These are phyloP conservation scores for Euborellia annulipes DNA, from an alignment of 1,140 invertebrate species.

Conservation along the genomic window DNA sequence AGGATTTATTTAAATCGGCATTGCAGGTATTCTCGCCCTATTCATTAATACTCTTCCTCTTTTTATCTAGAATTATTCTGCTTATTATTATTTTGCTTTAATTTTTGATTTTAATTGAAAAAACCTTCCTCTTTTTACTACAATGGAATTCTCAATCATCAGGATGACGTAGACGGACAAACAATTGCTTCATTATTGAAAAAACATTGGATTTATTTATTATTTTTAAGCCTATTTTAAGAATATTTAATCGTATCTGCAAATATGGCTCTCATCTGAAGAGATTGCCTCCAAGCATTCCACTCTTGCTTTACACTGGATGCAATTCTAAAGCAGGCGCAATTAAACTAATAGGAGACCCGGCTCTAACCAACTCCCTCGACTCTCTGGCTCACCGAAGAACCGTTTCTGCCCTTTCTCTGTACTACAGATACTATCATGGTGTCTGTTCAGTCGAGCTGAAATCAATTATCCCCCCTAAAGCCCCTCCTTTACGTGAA, in stretches of 20 bases:
- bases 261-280: no score
- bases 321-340: neutral
- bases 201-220: conserved; percentile 10
- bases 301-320: neutral
- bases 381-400: no score
- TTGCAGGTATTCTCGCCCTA: conserved; percentile 41
- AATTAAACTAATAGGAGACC: neutral
- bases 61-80: neutral
- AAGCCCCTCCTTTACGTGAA: neutral
- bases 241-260: neutral
- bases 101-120: conserved; percentile 5
- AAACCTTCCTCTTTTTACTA: conserved; percentile 20
- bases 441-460: no score
- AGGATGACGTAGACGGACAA: conserved; percentile 13
- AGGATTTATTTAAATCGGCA: conserved; percentile 62
- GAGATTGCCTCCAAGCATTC: no score
- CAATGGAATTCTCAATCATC: conserved; percentile 18
- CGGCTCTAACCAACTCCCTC: no score
- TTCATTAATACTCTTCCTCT: no score
- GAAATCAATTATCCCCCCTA: neutral
- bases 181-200: conserved; percentile 8
- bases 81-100: conserved; percentile 3
- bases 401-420: no score
- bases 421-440: no score
- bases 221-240: conserved; percentile 11